These are phyloP conservation scores for Gallinago stenura DNA, from an alignment of 2,797 vertebrate genomes.

Conservation along the genomic window DNA sequence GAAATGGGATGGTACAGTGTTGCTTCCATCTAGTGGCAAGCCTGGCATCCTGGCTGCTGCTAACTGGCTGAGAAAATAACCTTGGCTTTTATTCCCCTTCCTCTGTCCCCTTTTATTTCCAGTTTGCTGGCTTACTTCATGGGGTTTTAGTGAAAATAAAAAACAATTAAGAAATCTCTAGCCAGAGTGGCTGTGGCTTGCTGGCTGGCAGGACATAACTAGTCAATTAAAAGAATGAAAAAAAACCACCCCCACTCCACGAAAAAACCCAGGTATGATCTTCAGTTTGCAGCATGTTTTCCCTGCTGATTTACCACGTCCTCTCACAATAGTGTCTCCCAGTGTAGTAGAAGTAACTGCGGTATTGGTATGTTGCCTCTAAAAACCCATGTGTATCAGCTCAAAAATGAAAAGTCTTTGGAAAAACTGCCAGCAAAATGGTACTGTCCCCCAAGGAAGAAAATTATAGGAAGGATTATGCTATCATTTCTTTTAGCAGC, in stretches of 20 bases:
- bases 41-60: neutral
- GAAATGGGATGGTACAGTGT: neutral
- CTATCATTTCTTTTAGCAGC: neutral
- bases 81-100: neutral
- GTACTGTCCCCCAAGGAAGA: neutral
- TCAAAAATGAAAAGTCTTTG: neutral
- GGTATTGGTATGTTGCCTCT: neutral
- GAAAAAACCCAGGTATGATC: neutral
- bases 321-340: neutral
- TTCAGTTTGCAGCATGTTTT: neutral
- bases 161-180: neutral
- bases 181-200: neutral
- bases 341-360: neutral
- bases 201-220: neutral
- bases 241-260: neutral
- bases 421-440: neutral
- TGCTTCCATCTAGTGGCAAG: neutral
- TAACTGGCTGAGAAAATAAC: neutral
- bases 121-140: neutral
- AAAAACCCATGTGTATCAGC: neutral
- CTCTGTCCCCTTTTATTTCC: rapidly evolving
- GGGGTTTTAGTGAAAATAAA: neutral
- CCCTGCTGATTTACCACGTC: neutral
- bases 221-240: neutral
- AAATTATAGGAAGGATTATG: neutral